phyloP scores from a whole-genome alignment of 1,140 invertebrate species.

The Drosophila rufa region DNA sequence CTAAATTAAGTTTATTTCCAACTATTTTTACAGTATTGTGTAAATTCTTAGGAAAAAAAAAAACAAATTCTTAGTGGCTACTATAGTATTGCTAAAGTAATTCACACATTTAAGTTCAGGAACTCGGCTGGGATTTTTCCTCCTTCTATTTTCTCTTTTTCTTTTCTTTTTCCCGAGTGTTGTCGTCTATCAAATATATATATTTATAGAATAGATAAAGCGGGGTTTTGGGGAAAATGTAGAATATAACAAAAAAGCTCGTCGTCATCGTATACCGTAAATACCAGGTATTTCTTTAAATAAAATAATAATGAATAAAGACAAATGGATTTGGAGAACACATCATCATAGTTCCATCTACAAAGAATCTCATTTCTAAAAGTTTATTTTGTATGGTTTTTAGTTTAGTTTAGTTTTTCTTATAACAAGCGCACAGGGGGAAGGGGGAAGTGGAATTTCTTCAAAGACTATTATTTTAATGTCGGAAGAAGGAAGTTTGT shows the following conservation, averaged over 20 bases:
- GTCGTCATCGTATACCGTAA: conserved; percentile 8
- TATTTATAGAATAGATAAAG: conserved; percentile 28
- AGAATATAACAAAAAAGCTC: conserved; percentile 19
- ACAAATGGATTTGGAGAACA: conserved; percentile 32
- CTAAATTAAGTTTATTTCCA: conserved; percentile 79
- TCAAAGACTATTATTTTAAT: conserved; percentile 36
- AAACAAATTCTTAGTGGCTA: conserved; percentile 69
- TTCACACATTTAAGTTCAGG: conserved; percentile 65
- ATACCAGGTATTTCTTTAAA: conserved; percentile 4
- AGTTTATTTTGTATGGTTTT: conserved; percentile 59
- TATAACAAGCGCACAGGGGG: conserved; percentile 72
- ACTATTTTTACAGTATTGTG: conserved; percentile 78
- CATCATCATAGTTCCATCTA: conserved; percentile 39
- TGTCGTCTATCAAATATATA: conserved; percentile 28
- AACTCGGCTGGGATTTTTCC: conserved; percentile 23
- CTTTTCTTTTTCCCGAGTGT: conserved; percentile 19
- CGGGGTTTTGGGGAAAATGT: conserved; percentile 5
- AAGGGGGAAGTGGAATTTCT: conserved; percentile 56
- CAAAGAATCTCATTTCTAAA: conserved; percentile 70
- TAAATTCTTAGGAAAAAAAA: conserved; percentile 73
- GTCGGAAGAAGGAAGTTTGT: conserved; percentile 31
- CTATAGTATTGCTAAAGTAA: conserved; percentile 64
- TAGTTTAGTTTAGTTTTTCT: conserved; percentile 50
- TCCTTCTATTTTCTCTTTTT: conserved; percentile 2
- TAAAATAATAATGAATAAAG: conserved; percentile 19